Conservation (phyloP, 1,140 invertebrate genomes). For the Eueides isabella region DNA sequence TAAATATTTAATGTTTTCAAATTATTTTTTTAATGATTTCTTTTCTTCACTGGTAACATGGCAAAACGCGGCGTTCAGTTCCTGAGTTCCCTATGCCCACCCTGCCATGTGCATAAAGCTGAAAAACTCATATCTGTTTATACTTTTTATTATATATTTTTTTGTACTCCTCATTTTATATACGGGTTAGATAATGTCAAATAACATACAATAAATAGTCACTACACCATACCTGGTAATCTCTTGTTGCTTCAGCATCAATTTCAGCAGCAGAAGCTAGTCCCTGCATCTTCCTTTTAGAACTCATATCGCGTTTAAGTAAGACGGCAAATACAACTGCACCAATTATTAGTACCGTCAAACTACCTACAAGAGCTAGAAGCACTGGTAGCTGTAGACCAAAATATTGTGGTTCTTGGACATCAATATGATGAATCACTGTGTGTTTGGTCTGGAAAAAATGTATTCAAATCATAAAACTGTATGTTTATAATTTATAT, state of each 20-base stretch:
- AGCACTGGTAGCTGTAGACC: conserved; percentile 84
- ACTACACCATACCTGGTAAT: conserved; percentile 89
- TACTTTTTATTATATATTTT: too few relatives aligned
- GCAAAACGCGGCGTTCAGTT: too few relatives aligned
- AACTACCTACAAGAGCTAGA: conserved; percentile 64
- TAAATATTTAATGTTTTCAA: too few relatives aligned
- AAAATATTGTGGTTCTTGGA: conserved; percentile 69
- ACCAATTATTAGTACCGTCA: conserved; percentile 86
- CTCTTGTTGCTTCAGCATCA: conserved; percentile 94
- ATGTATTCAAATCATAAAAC: neutral
- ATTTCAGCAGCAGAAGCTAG: conserved; percentile 84
- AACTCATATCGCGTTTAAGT: conserved; percentile 87
- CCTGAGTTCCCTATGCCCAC: too few relatives aligned
- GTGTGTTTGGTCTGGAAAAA: conserved; percentile 66
- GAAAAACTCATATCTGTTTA: too few relatives aligned
- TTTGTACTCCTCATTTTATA: too few relatives aligned
- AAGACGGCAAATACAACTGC: conserved; percentile 88
- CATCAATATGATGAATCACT: conserved; percentile 53
- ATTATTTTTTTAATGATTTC: too few relatives aligned
- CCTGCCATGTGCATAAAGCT: too few relatives aligned
- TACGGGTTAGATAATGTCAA: too few relatives aligned
- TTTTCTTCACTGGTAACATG: too few relatives aligned
- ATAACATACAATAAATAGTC: too few relatives aligned
- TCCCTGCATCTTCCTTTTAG: conserved; percentile 87
- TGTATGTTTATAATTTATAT: too few relatives aligned